Conservation (phyloP, 2,888 invertebrate species). For the Ecliptopera silaceata region DNA sequence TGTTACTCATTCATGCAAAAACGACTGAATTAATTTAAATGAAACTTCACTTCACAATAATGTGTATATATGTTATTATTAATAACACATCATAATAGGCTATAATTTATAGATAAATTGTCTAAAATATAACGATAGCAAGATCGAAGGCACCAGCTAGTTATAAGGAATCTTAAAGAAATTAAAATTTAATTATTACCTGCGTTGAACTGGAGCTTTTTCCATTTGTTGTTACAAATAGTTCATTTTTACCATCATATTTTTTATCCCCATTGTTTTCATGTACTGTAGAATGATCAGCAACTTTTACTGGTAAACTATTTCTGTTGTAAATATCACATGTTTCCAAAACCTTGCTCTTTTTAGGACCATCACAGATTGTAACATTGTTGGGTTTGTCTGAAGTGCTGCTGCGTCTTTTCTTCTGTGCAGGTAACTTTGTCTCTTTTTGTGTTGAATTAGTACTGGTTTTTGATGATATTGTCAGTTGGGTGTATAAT, state of each 20-base stretch:
- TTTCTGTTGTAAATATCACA: slow-evolving; percentile 71
- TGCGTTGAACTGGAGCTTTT: slow-evolving; percentile 56
- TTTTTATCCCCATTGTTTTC: slow-evolving; percentile 72
- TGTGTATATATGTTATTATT: no score
- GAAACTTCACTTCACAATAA: no score
- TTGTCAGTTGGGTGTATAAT: slow-evolving; percentile 74
- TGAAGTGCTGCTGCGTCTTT: slow-evolving; percentile 74
- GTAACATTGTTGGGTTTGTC: slow-evolving; percentile 73
- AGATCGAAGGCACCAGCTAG: no score
- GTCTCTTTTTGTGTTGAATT: slow-evolving; percentile 63
- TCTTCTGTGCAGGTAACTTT: slow-evolving; percentile 70
- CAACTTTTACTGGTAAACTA: slow-evolving; percentile 55
- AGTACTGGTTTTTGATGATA: slow-evolving; percentile 67
- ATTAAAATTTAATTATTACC: slow-evolving; percentile 45
- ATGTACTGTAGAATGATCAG: slow-evolving; percentile 53
- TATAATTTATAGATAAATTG: no score
- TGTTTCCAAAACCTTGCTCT: slow-evolving; percentile 64
- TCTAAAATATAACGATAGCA: no score
- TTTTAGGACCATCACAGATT: slow-evolving; percentile 64
- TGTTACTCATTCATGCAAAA: no score
- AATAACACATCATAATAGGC: no score
- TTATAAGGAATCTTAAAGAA: no score
- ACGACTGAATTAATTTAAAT: no score
- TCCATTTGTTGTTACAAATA: slow-evolving; percentile 64
- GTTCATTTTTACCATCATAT: slow-evolving; percentile 58